Conservation (phyloP, 2,113 vertebrate genomes). For the Thamnophis sirtalis region DNA sequence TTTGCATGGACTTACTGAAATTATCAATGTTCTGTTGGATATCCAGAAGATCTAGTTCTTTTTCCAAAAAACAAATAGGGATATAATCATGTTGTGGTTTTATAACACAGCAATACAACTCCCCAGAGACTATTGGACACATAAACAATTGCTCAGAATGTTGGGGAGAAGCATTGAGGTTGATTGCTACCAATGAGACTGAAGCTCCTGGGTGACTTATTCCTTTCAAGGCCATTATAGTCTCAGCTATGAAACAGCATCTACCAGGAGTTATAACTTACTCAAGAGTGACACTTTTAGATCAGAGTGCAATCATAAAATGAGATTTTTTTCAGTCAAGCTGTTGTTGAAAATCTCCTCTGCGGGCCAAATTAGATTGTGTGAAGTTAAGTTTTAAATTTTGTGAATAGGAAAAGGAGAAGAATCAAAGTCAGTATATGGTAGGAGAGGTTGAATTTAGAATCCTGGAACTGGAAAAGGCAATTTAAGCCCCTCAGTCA, state of each 20-base stretch:
- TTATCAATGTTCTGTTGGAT: background rate
- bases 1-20: background rate
- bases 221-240: slow-evolving; percentile 17
- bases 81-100: slow-evolving; percentile 3
- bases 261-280: too few relatives aligned
- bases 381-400: background rate
- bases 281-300: background rate
- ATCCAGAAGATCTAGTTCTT: background rate
- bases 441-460: background rate
- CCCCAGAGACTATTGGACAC: slow-evolving; percentile 27
- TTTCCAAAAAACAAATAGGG: background rate
- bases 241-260: background rate
- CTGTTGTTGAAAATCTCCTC: background rate
- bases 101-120: slow-evolving; percentile 18
- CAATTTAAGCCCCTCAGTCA: background rate
- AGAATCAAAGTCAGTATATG: background rate
- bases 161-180: background rate
- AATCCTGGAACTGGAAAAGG: background rate
- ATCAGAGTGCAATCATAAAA: background rate
- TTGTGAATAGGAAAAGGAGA: background rate
- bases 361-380: background rate
- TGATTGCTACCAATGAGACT: slow-evolving; percentile 12
- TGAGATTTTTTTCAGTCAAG: background rate
- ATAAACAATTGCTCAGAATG: background rate
- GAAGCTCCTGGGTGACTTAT: background rate